Conservation (phyloP, 2,888 invertebrate genomes). For the Aphidius colemani region DNA sequence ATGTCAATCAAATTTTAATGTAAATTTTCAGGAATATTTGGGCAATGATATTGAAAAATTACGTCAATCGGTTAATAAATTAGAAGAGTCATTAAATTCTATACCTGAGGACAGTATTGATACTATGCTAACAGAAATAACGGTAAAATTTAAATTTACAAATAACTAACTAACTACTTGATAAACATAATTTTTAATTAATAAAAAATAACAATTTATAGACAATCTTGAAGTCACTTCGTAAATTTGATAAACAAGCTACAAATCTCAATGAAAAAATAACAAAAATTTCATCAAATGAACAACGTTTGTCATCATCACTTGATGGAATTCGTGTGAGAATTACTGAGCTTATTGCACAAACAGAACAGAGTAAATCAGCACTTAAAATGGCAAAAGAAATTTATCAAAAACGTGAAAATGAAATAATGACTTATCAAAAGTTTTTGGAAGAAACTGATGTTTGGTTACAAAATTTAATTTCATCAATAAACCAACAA, state of each 20-base stretch:
- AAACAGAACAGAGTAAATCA: conserved; percentile 71
- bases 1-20: conserved; percentile 10
- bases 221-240: conserved; percentile 73
- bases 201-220: conserved; percentile 49
- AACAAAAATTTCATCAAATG: conserved; percentile 68
- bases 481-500: conserved; percentile 43
- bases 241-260: conserved; percentile 71
- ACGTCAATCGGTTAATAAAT: conserved; percentile 69
- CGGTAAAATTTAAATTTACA: conserved; percentile 64
- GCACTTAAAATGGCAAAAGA: conserved; percentile 63
- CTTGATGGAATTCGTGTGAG: conserved; percentile 68
- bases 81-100: conserved; percentile 71
- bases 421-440: conserved; percentile 61
- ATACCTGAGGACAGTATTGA: conserved; percentile 74
- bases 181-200: not conserved
- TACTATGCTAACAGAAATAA: conserved; percentile 72
- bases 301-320: conserved; percentile 64
- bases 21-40: conserved; percentile 51
- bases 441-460: conserved; percentile 53
- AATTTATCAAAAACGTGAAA: conserved; percentile 62
- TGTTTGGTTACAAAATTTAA: conserved; percentile 48
- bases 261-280: conserved; percentile 69
- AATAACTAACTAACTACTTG: not conserved
- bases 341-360: conserved; percentile 69
- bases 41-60: conserved; percentile 70